Conservation (phyloP, 2,113 vertebrate genomes). For the Thunnus maccoyii region DNA sequence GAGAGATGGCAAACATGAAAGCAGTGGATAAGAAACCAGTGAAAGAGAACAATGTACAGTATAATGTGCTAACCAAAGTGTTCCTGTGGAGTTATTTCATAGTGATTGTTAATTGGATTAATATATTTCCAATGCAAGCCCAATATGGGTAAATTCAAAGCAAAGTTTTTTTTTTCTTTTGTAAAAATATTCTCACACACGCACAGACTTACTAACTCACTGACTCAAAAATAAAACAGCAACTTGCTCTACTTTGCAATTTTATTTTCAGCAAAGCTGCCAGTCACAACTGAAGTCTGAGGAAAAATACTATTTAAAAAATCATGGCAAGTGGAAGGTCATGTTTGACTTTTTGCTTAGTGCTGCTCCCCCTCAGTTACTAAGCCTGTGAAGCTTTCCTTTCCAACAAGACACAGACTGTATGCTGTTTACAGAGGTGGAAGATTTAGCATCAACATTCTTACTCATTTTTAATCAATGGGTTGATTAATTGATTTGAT, state of each 20-base stretch:
- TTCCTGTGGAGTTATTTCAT: conserved; percentile 9
- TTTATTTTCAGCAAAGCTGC: conserved; percentile 36
- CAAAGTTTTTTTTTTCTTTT: not conserved
- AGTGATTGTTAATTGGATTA: conserved; percentile 34
- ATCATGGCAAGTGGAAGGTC: too few species aligned
- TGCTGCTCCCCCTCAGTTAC: too few species aligned
- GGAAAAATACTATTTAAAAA: not conserved
- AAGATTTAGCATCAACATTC: too few species aligned
- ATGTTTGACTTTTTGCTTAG: too few species aligned
- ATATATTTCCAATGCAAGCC: conserved; percentile 59
- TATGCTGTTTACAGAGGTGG: too few species aligned
- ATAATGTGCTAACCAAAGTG: not conserved
- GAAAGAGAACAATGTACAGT: not conserved
- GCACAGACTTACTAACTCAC: not conserved
- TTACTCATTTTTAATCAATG: too few species aligned
- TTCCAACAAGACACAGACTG: too few species aligned
- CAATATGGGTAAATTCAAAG: conserved; percentile 79
- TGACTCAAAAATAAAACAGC: conserved; percentile 6
- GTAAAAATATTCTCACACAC: conserved; percentile 7
- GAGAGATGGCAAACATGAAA: not conserved
- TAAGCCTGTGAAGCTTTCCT: too few species aligned
- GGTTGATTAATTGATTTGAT: too few species aligned
- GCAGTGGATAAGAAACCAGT: not conserved
- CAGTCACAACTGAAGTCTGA: conserved; percentile 23
- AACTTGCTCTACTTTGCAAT: not conserved